Evolutionary conservation across 2,888 invertebrate species (phyloP).

Genomic region (Eueremaeus valkanovi): DNA sequence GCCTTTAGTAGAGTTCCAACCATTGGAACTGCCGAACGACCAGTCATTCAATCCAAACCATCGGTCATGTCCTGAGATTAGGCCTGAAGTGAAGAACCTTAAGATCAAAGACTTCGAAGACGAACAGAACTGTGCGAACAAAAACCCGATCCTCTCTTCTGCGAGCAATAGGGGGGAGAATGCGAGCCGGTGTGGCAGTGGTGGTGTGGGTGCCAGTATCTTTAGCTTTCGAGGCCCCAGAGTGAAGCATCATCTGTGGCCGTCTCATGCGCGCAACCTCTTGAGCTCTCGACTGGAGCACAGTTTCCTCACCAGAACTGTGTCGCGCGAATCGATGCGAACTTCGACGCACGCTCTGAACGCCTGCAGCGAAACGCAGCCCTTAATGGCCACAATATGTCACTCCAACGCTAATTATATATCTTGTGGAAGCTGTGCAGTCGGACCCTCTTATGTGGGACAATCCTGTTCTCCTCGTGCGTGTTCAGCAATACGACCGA

Average conservation of each 20-base stretch:
- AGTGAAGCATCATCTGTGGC: slow-evolving; percentile 61
- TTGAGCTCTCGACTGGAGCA: slow-evolving; percentile 47
- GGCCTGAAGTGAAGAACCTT: slow-evolving; percentile 42
- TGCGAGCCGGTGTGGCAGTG: background rate
- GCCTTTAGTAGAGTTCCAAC: slow-evolving; percentile 46
- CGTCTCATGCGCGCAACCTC: slow-evolving; percentile 61
- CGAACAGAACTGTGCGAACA: slow-evolving; percentile 37
- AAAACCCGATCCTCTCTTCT: slow-evolving; percentile 38
- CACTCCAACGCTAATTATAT: slow-evolving; percentile 13
- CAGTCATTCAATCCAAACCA: slow-evolving; percentile 43
- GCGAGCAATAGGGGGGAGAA: slow-evolving; percentile 7
- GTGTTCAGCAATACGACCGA: slow-evolving; percentile 12
- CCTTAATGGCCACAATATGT: slow-evolving; percentile 37
- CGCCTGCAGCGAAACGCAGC: slow-evolving; percentile 39
- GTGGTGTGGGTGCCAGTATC: slow-evolving; percentile 41
- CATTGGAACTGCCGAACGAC: slow-evolving; percentile 44
- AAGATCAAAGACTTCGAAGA: slow-evolving; percentile 31
- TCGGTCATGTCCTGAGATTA: slow-evolving; percentile 47
- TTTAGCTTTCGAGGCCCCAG: slow-evolving; percentile 55
- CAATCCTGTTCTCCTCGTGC: slow-evolving; percentile 25
- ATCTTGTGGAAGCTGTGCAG: slow-evolving; percentile 11
- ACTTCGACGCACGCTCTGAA: slow-evolving; percentile 42
- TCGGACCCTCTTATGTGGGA: slow-evolving; percentile 34
- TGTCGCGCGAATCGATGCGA: slow-evolving; percentile 74
- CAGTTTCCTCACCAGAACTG: slow-evolving; percentile 66